Base-by-base conservation (phyloP, 2,797 vertebrate genomes). In the Eurystomus glaucurus region DNA sequence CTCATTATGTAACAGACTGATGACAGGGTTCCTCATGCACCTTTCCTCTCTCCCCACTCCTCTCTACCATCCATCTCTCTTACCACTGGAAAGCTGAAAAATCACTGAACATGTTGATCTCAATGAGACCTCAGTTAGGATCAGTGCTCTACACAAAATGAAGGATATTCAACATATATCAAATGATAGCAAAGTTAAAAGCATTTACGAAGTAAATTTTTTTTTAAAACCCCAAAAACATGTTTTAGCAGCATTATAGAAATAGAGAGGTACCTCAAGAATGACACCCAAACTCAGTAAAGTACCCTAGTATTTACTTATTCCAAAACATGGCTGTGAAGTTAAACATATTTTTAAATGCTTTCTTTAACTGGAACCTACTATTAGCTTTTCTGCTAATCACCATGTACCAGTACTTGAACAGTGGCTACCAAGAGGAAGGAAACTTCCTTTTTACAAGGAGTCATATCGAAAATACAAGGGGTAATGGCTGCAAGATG, bases 81-180 rank as follows among this genome's bases (percentile, higher is more conserved):
- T 51, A 26, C 13, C 51, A 28, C 31, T n/a, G 39, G 13, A 84
- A 88, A 85, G 26, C 25, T 85, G 33, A 62, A 79, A 79, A 60
- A 55, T 41, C 28, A 31, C 18, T 7, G 45, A 66, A 80, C 5
- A 31, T 0, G 0, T 0, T 33, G 33, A 74, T 39, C 58, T 79
- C 70, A 76, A 4, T 21, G 12, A 89, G 10, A n/a, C 65, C 41
- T 31, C 70, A 57, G 0, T 43, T 4, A 57, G 28, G 55, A 57
- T 29, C 48, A 45, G 48, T 15, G 57, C 10, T 78, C 39, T 58
- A 28, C 25, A 58, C 14, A 64, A 91, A 87, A 92, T 4, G 11
- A 58, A 88, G 33, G 19, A 4, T 37, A 60, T 22, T 26, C 22
- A 93, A 39, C 31, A 65, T 15, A 29, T 5, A 68, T 26, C 15